Evolutionary conservation across 2,113 vertebrate genomes (phyloP), one percentile per base, ranked within the genome.

Genomic region (Sigmodon hispidus): DNA sequence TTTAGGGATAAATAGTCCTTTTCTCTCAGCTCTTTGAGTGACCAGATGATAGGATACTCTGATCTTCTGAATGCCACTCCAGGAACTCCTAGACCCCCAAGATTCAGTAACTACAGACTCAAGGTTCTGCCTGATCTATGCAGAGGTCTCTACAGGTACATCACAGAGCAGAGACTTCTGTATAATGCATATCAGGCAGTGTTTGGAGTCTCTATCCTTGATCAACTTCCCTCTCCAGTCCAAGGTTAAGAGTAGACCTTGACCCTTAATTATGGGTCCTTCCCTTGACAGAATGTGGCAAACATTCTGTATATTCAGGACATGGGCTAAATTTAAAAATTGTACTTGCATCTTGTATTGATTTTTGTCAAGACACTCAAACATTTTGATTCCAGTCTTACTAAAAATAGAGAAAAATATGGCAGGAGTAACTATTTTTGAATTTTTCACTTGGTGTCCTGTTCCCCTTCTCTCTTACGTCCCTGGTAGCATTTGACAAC

Each of bases 291-390:
- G 29, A 55, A 2, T 65, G 85, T 91, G 7, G 21, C 6, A 29
- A 77, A 22, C 7, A 67, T 70, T 45, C 11, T 80, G 4, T 59
- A 16, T 63, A 85, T 70, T 61, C 1, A 75, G 52, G 12, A 59
- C n/a, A 40, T 16, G 4, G 29, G 7, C 61, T 69, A 5, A 69
- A 72, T 92, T 87, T 89, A 91, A 85, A 52, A 57, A 63, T 94
- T 52, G 75, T 15, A 87, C 45, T 89, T 91, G 52, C 4, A 61
- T 69, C 48, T 76, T 69, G 1, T 90, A 67, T 48, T 96, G 80
- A 79, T 45, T 96, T 95, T 96, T 52, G 84, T 88, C 19, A 91
- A 50, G 61, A 55, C 43, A 61, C 73, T 22, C 22, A 76, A 86
- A 52, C 52, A 19, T 70, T 26, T 72, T 93, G 19, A 87, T 75